These are phyloP conservation scores for Octomys mimax DNA, from an alignment of 2,797 vertebrate species.

Conservation along the genomic window DNA sequence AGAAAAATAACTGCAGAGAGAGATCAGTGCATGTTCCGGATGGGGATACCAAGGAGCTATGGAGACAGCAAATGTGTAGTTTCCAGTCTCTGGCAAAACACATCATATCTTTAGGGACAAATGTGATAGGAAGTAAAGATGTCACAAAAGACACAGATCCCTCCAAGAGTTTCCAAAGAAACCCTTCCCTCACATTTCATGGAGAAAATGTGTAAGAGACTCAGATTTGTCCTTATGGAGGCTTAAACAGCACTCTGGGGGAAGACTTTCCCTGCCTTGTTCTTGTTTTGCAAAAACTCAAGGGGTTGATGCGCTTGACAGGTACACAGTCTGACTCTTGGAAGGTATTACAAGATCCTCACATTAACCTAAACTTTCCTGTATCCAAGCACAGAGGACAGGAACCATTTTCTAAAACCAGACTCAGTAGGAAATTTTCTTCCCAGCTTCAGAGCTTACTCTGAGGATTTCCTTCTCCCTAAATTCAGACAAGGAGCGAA, in stretches of 20 bases:
- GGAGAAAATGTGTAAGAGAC: background rate
- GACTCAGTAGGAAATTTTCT: background rate
- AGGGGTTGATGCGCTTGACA: background rate
- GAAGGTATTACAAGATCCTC: background rate
- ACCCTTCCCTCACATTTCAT: background rate
- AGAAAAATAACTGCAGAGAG: background rate
- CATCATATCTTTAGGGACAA: background rate
- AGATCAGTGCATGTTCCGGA: background rate
- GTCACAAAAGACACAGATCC: background rate
- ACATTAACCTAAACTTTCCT: background rate
- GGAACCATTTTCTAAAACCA: background rate
- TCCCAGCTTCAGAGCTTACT: background rate
- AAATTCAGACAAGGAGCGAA: slow-evolving; percentile 14
- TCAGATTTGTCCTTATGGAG: background rate
- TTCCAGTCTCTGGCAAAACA: background rate
- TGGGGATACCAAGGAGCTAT: background rate
- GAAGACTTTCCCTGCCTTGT: background rate
- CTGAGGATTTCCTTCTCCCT: background rate
- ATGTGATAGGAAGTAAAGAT: background rate
- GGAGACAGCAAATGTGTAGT: background rate
- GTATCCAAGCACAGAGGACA: background rate
- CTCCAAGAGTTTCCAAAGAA: slow-evolving; percentile 14
- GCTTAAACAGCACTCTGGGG: background rate
- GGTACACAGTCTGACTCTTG: background rate
- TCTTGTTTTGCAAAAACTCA: background rate